Conservation (phyloP, 1,140 invertebrate genomes). For the Mamestra configurata region DNA sequence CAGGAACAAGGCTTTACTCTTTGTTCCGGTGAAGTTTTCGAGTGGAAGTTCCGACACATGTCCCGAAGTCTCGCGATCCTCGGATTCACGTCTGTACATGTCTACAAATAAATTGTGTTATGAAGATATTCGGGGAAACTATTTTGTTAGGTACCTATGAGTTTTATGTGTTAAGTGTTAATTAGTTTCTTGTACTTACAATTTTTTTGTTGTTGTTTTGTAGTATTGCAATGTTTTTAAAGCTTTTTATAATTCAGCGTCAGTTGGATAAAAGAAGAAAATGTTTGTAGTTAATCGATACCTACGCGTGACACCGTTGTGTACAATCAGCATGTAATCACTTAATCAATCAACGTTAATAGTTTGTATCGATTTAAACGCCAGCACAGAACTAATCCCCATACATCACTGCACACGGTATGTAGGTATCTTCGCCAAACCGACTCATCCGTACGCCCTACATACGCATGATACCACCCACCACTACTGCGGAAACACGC, state of each 20-base stretch:
- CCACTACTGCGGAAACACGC: constrained; percentile 20
- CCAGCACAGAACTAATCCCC: not conserved
- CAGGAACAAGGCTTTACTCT: constrained; percentile 80
- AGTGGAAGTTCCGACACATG: constrained; percentile 80
- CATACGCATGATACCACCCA: not conserved
- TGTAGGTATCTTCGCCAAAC: not conserved
- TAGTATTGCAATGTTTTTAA: too few species aligned
- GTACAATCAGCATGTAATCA: not conserved
- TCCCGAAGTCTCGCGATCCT: constrained; percentile 70
- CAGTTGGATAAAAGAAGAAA: not conserved
- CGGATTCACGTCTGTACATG: constrained; percentile 61
- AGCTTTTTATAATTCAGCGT: not conserved
- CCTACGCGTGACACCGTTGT: too few species aligned
- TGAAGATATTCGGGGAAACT: constrained; percentile 4
- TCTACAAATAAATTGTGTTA: constrained; percentile 45
- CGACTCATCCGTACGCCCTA: not conserved
- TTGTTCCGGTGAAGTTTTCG: constrained; percentile 77
- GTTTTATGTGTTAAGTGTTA: not conserved
- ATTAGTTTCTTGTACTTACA: not conserved
- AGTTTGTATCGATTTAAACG: not conserved
- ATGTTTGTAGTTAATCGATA: not conserved
- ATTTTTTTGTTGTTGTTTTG: not conserved
- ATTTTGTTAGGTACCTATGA: not conserved
- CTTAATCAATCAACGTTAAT: not conserved
- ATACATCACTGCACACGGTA: not conserved